These are phyloP conservation scores for Archips crataeganus DNA, from an alignment of 2,888 invertebrate genomes.

Conservation along the genomic window DNA sequence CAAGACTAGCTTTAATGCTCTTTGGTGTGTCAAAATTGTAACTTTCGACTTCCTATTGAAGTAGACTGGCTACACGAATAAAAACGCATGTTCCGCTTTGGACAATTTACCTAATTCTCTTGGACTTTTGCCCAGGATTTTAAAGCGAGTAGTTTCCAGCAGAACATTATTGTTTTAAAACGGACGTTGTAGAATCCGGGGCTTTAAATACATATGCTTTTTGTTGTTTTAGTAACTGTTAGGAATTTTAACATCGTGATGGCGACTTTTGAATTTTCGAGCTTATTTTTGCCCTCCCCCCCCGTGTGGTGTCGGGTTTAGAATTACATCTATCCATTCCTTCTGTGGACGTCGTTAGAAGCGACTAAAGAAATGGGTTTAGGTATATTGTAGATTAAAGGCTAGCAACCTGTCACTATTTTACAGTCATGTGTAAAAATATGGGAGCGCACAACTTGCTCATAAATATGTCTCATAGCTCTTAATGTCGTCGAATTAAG, in stretches of 20 bases:
- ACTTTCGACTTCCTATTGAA: constrained; percentile 16
- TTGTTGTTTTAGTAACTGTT: not conserved
- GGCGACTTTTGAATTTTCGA: not conserved
- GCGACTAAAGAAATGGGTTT: too few relatives aligned
- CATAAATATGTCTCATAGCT: too few relatives aligned
- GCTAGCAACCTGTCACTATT: too few relatives aligned
- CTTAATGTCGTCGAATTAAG: too few relatives aligned
- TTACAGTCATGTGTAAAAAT: too few relatives aligned
- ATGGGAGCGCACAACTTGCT: too few relatives aligned
- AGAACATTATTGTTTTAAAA: constrained; percentile 38
- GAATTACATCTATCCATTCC: too few relatives aligned
- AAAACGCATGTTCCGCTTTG: constrained; percentile 30
- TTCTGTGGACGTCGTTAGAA: too few relatives aligned
- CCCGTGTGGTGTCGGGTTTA: too few relatives aligned
- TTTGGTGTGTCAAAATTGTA: constrained; percentile 33
- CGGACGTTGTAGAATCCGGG: not conserved
- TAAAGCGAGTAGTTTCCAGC: constrained; percentile 30
- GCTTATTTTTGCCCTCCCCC: too few relatives aligned
- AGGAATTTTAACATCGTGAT: not conserved
- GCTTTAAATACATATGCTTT: not conserved
- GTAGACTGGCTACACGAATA: constrained; percentile 16
- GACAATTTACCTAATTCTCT: constrained; percentile 37
- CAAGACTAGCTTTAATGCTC: constrained; percentile 5
- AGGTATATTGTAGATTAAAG: too few relatives aligned
- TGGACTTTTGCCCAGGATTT: constrained; percentile 37